Percentiles rank a stretch among this genome's conserved stretches.
Evolutionary conservation across 2,113 vertebrate genomes (phyloP).

Genomic region (Aegotheles bennettii): DNA sequence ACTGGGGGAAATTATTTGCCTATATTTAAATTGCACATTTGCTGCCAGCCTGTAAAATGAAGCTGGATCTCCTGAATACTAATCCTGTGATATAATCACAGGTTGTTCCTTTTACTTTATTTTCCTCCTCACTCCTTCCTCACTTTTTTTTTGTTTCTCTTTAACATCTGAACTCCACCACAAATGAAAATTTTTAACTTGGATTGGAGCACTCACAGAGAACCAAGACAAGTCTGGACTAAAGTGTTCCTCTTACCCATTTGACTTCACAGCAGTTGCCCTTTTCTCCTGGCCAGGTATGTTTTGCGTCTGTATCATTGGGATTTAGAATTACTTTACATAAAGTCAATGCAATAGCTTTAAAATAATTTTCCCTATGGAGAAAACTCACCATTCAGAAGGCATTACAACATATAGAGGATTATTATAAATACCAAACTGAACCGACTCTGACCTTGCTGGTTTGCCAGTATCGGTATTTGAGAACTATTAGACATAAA

Average conservation of each 20-base stretch:
- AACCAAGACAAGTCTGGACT: background rate
- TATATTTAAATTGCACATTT: background rate
- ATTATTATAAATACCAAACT: background rate
- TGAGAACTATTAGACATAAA: background rate
- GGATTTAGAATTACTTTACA: background rate
- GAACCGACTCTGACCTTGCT: background rate
- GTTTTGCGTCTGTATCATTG: background rate
- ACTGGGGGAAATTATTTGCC: background rate
- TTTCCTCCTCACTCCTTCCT: background rate
- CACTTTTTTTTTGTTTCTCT: background rate
- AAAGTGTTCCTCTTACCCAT: background rate
- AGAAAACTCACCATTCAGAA: background rate
- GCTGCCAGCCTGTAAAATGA: background rate
- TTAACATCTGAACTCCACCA: background rate
- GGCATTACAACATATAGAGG: background rate
- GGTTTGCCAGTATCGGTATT: background rate
- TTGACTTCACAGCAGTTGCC: background rate
- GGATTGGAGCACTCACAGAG: background rate
- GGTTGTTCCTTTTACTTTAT: background rate
- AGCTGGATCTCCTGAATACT: background rate
- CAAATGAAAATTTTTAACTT: background rate
- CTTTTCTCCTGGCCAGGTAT: background rate
- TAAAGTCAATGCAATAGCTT: background rate
- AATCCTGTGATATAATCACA: background rate
- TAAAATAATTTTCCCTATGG: background rate